A percentile compares a stretch with the other conserved stretches of the same genome.
These are phyloP conservation scores for Florisuga fusca DNA, from an alignment of 2,797 vertebrate genomes.

Conservation along the genomic window DNA sequence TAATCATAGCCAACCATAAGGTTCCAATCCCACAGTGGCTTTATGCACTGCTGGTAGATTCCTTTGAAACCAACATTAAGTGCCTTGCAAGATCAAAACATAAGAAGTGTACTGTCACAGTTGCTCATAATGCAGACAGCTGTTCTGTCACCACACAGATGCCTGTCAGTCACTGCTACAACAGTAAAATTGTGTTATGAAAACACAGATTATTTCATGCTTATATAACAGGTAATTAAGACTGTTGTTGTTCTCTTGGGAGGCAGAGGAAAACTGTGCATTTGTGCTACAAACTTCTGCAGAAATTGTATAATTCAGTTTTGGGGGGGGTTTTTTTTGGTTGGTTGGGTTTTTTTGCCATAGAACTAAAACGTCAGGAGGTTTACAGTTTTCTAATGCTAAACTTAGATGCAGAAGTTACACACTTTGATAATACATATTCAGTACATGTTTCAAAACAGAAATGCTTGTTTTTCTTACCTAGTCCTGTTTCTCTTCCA, in stretches of 20 bases:
- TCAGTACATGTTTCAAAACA: background rate
- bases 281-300: background rate
- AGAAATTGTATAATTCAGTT: background rate
- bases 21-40: background rate
- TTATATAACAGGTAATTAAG: background rate
- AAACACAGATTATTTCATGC: background rate
- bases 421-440: background rate
- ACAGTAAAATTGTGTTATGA: background rate
- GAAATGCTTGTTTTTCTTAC: slow-evolving; percentile 64
- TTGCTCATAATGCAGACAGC: background rate
- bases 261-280: background rate
- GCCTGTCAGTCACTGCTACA: background rate
- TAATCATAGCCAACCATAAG: background rate
- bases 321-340: too few relatives aligned
- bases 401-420: background rate
- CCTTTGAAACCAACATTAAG: background rate
- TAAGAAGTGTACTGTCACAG: background rate
- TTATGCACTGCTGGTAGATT: background rate
- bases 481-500: slow-evolving; percentile 43
- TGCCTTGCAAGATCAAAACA: background rate
- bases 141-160: background rate
- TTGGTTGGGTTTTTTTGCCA: background rate
- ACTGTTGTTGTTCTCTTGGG: background rate
- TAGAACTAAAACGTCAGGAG: background rate
- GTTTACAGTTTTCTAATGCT: background rate